Evolutionary conservation across 2,797 vertebrate genomes (phyloP).

Genomic region (Catostomus latipinnis): DNA sequence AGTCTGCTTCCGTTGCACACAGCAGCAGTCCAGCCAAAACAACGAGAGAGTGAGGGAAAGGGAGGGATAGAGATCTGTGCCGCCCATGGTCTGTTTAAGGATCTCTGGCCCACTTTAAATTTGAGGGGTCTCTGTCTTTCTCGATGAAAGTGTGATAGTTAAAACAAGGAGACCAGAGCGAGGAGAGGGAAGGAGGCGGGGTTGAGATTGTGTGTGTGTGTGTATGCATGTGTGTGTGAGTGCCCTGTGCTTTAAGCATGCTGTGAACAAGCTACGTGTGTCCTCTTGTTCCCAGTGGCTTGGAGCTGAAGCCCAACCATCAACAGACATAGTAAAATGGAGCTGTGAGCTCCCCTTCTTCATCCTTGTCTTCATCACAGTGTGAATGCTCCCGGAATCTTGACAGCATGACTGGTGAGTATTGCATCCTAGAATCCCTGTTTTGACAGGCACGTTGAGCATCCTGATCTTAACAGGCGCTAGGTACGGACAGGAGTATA

Average conservation of each 20-base stretch:
- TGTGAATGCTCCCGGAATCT: conserved; percentile 56
- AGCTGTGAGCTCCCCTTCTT: conserved; percentile 36
- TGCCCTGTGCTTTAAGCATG: background rate
- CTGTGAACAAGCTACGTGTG: conserved; percentile 23
- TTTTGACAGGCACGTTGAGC: background rate
- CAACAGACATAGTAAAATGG: conserved; percentile 43
- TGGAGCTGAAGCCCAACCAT: conserved; percentile 46
- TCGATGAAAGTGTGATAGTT: conserved; percentile 42
- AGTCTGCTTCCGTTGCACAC: conserved; percentile 48
- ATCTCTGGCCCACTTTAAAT: conserved; percentile 34
- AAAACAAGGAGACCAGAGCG: conserved; percentile 42
- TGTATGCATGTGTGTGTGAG: conserved; percentile 23
- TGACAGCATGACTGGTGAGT: conserved; percentile 75
- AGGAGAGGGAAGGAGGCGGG: no score
- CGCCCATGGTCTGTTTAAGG: conserved; percentile 41
- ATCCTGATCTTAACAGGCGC: background rate
- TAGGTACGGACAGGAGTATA: background rate
- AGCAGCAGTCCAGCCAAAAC: conserved; percentile 30
- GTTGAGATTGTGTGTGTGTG: background rate
- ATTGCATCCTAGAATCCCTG: conserved; percentile 40
- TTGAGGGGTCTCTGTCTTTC: conserved; percentile 33
- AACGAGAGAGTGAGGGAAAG: no score
- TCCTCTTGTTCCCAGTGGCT: conserved; percentile 51
- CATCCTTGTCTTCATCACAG: conserved; percentile 42
- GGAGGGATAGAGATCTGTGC: conserved; percentile 26